Evolutionary conservation across 2,113 vertebrate species (phyloP).

Genomic region (Siniperca chuatsi): DNA sequence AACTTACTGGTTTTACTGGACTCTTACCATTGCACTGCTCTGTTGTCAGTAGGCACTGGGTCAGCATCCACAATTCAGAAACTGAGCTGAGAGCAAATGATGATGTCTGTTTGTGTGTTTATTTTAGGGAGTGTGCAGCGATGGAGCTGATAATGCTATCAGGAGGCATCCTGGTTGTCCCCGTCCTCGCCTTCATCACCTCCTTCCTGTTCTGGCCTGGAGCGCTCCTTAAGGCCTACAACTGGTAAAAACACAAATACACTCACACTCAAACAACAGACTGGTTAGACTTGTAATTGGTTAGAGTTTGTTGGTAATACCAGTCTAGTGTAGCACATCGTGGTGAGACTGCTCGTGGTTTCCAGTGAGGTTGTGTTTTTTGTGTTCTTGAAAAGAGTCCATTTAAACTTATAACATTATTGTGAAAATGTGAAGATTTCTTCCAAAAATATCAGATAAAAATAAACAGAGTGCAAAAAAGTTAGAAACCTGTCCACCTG

Average conservation of each 20-base stretch:
- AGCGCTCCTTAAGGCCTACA: conserved; percentile 89
- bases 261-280: neutral
- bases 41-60: neutral
- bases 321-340: neutral
- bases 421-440: too few relatives aligned
- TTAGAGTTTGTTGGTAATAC: neutral
- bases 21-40: neutral
- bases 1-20: neutral
- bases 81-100: neutral
- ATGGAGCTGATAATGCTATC: conserved; percentile 91
- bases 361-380: too few relatives aligned
- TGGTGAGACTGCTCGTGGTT: too few relatives aligned
- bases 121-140: conserved; percentile 2
- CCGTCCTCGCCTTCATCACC: conserved; percentile 89
- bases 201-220: conserved; percentile 92
- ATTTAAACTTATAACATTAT: too few relatives aligned
- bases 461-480: too few relatives aligned
- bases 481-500: too few relatives aligned
- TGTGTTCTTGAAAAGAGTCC: too few relatives aligned
- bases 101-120: neutral
- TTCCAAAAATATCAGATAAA: too few relatives aligned
- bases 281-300: neutral
- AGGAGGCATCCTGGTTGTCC: conserved; percentile 88
- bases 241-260: conserved; percentile 88
- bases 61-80: neutral